Conservation (phyloP, 2,888 invertebrate genomes). For the Spisula solida region DNA sequence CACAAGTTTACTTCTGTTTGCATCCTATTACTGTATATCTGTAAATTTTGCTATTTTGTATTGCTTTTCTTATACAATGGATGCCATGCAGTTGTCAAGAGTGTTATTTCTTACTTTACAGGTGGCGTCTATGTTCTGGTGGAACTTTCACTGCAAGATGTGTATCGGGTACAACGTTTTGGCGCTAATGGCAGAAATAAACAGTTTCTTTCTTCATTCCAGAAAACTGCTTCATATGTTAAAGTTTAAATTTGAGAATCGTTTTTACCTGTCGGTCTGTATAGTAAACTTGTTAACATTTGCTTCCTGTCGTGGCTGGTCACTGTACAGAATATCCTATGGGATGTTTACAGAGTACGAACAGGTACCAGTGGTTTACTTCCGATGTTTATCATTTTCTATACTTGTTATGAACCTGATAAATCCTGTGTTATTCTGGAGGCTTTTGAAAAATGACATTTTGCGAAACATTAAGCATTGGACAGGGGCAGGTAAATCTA, state of each 20-base stretch:
- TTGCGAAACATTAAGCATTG: slow-evolving; percentile 64
- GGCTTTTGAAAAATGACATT: slow-evolving; percentile 85
- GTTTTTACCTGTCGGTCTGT: slow-evolving; percentile 80
- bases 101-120: slow-evolving; percentile 63
- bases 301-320: slow-evolving; percentile 81
- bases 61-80: too few species aligned
- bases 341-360: slow-evolving; percentile 78
- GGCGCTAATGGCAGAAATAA: slow-evolving; percentile 86
- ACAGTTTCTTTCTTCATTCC: slow-evolving; percentile 87
- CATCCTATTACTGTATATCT: too few species aligned
- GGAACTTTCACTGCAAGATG: slow-evolving; percentile 81
- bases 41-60: too few species aligned
- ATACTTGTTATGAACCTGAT: slow-evolving; percentile 83
- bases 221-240: slow-evolving; percentile 86
- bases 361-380: slow-evolving; percentile 79
- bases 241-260: slow-evolving; percentile 76
- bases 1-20: too few species aligned
- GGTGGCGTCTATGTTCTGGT: slow-evolving; percentile 85
- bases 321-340: slow-evolving; percentile 76
- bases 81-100: too few species aligned
- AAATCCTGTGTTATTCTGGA: slow-evolving; percentile 85
- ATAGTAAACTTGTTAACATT: slow-evolving; percentile 84
- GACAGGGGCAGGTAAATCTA: slow-evolving; percentile 27
- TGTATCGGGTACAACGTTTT: slow-evolving; percentile 85
- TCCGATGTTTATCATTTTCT: slow-evolving; percentile 74